phyloP scores from a whole-genome alignment of 1,140 invertebrate genomes.

The Bombus confusus region DNA sequence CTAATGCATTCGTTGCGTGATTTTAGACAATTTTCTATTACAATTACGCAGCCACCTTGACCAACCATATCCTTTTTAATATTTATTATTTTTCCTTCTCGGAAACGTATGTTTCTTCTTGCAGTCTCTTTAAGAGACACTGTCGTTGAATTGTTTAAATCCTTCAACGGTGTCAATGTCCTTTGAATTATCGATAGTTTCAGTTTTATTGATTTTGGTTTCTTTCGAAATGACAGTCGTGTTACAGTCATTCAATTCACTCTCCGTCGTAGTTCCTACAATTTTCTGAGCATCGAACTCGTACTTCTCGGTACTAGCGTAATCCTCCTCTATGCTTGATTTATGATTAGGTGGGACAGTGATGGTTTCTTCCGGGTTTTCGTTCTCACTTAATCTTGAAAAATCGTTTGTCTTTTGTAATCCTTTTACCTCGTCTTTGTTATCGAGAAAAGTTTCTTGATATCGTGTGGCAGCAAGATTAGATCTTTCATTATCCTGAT shows the following conservation, averaged over 20 bases:
- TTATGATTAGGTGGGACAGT: conserved; percentile 50
- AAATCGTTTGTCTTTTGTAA: neutral
- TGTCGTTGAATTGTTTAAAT: conserved; percentile 70
- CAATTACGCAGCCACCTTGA: neutral
- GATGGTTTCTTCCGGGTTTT: conserved; percentile 15
- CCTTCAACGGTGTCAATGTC: conserved; percentile 66
- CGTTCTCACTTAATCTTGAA: neutral
- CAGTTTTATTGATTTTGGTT: neutral
- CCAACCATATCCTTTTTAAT: neutral
- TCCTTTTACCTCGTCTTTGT: conserved; percentile 13
- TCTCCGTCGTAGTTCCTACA: conserved; percentile 38
- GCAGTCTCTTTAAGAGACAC: conserved; percentile 37
- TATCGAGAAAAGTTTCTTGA: conserved; percentile 60
- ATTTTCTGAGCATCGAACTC: conserved; percentile 54
- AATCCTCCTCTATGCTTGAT: conserved; percentile 52
- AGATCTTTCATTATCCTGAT: conserved; percentile 12
- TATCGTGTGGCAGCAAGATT: conserved; percentile 49
- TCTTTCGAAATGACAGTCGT: conserved; percentile 3
- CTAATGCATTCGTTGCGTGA: neutral
- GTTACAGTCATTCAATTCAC: conserved; percentile 16
- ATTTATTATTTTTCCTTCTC: neutral
- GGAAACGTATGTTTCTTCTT: neutral
- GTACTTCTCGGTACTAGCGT: conserved; percentile 51
- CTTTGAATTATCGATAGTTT: conserved; percentile 16
- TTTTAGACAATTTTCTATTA: neutral